Evolutionary conservation across 1,140 invertebrate genomes (phyloP), one percentile per base, ranked within the genome.

Genomic region (Mya arenaria): DNA sequence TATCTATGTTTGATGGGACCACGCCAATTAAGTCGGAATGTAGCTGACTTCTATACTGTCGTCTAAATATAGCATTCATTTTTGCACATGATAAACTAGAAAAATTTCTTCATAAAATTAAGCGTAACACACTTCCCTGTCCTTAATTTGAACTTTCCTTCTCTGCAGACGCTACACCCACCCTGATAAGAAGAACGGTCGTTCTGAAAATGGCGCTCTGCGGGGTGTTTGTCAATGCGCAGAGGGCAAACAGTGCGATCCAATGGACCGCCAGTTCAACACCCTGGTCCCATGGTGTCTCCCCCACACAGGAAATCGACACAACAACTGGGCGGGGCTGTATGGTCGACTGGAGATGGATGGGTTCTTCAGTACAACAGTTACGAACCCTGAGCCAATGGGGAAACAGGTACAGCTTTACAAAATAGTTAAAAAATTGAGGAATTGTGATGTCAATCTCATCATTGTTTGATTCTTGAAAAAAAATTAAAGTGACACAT

Each of bases 201-300:
- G 92, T 89, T 90, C 94, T 78, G 89, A 90, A 0, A 93, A 86
- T 15, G 96, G 96, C 17, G 93, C 93, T 8, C 91, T 95, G 77
- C 93, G 96, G 81, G 97, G 97, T 30, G 97, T 98, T 41, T 98
- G 97, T 91, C 93, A 94, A 15, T 98, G 97, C 93, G 95, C 95
- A 1, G 92, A 86, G 44, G 95, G 92, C 5, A 93, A 93, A 25
- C 19, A 93, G 0, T 97, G 97, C 92, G 95, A 96, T 89, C 94
- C 96, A 0, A 91, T 93, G 83, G 96, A 97, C 91, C 94, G 95
- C 66, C 97, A 98, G 93, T 95, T 95, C 89, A 96, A 97, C 91
- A 97, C 97, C 0, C 90, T 98, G 41, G 96, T 98, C 69, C 97
- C 97, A 0, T 98, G 97, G 97, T 97, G 97, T 91, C 93, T 98